Percentiles rank a stretch among this genome's conserved stretches.
phyloP scores from a whole-genome alignment of 2,113 vertebrate genomes.

The Dryoscopus gambensis region DNA sequence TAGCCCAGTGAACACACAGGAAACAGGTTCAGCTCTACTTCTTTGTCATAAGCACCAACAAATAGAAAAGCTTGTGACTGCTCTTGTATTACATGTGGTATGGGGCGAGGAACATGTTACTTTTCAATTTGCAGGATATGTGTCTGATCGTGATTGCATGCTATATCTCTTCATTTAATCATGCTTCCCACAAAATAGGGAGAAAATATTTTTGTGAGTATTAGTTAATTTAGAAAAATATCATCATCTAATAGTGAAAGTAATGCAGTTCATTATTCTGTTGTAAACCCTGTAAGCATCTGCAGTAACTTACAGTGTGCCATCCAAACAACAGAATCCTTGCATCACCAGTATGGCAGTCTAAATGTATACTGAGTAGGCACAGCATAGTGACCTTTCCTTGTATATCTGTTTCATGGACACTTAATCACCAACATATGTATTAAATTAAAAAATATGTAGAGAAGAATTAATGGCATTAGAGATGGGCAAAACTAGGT shows the following conservation, averaged over 20 bases:
- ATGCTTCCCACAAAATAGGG: not conserved
- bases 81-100: not conserved
- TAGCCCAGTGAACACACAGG: not conserved
- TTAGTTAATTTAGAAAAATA: not conserved
- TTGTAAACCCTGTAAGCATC: not conserved
- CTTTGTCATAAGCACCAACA: not conserved
- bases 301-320: not conserved
- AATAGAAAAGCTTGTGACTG: not conserved
- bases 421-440: not conserved
- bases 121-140: not conserved
- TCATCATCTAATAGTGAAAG: not conserved
- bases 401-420: not conserved
- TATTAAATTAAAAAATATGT: not conserved
- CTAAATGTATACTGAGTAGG: not conserved
- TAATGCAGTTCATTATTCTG: not conserved
- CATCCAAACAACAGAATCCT: not conserved
- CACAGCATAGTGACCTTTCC: not conserved
- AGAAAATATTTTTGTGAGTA: not conserved
- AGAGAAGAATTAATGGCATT: not conserved
- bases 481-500: not conserved
- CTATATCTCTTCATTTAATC: not conserved
- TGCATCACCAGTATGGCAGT: fast-evolving
- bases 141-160: not conserved
- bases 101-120: fast-evolving
- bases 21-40: not conserved